These are phyloP conservation scores for Drosophila percnosoma DNA, from an alignment of 2,888 invertebrate species.

Conservation along the genomic window DNA sequence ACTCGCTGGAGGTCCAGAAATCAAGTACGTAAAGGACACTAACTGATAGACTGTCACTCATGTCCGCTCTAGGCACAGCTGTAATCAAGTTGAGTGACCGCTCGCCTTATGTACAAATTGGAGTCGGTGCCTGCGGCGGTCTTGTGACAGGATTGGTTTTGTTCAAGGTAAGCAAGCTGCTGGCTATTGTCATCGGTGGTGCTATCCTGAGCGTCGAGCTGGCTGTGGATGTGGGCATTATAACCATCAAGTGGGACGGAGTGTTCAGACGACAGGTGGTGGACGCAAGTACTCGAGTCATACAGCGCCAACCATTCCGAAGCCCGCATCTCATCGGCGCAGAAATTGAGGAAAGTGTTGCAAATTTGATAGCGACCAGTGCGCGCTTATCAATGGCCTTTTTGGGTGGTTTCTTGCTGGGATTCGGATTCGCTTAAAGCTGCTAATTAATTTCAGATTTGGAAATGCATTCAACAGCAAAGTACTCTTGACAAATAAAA, in stretches of 20 bases:
- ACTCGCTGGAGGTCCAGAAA: constrained; percentile 11
- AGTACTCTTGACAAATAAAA: constrained; percentile 37
- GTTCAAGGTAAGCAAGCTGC: constrained; percentile 45
- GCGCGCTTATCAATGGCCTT: constrained; percentile 49
- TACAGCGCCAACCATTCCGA: not conserved
- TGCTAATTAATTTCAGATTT: not conserved
- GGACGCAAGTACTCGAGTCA: not conserved
- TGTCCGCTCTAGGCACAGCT: constrained; percentile 17
- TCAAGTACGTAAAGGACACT: constrained; percentile 49
- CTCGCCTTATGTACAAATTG: constrained; percentile 61
- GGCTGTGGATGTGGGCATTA: constrained; percentile 35
- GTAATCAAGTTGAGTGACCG: constrained; percentile 27
- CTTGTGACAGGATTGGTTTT: constrained; percentile 40
- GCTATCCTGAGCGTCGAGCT: constrained; percentile 39
- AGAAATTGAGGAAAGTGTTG: constrained; percentile 9
- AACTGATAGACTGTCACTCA: constrained; percentile 14
- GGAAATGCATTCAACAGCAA: constrained; percentile 2
- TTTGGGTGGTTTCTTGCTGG: constrained; percentile 55
- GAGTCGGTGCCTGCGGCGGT: constrained; percentile 39
- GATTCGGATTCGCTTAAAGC: constrained; percentile 54
- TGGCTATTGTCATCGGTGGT: constrained; percentile 43
- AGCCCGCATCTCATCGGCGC: not conserved
- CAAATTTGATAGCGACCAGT: constrained; percentile 13
- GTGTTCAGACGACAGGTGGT: not conserved
- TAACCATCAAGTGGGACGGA: constrained; percentile 17